phyloP scores from a whole-genome alignment of 1,140 invertebrate genomes.

The Lysiphlebus fabarum region DNA sequence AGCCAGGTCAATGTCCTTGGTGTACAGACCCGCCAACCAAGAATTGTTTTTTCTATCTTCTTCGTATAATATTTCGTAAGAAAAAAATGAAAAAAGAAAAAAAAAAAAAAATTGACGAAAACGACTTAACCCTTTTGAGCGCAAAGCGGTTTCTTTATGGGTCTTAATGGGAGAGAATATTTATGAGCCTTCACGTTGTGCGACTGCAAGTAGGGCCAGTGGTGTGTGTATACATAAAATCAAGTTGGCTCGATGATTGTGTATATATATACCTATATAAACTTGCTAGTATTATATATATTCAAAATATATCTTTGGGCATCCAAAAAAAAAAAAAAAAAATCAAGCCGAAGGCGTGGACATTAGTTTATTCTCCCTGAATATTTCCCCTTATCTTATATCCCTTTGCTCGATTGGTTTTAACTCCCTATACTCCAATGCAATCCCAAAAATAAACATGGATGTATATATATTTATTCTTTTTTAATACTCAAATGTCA shows the following conservation, averaged over 20 bases:
- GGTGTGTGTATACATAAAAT: conserved; percentile 13
- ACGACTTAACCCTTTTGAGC: conserved; percentile 48
- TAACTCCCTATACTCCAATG: too few species aligned
- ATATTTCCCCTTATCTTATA: conserved; percentile 8
- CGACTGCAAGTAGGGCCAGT: conserved; percentile 24
- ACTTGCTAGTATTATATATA: too few species aligned
- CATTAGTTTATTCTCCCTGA: conserved; percentile 6
- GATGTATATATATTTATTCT: not conserved
- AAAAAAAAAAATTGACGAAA: conserved; percentile 25
- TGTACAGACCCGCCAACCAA: too few species aligned
- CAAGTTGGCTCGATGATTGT: conserved; percentile 6
- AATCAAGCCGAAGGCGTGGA: conserved; percentile 17
- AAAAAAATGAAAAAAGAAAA: conserved; percentile 26
- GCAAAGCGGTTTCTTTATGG: conserved; percentile 52
- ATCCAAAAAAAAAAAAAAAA: conserved; percentile 2
- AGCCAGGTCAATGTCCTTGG: too few species aligned
- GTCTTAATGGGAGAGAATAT: conserved; percentile 46
- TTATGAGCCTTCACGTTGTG: conserved; percentile 46
- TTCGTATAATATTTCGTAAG: conserved; percentile 21
- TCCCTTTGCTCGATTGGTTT: not conserved
- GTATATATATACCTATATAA: not conserved
- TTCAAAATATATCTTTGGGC: conserved; percentile 2
- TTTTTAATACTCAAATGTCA: too few species aligned
- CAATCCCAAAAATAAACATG: not conserved
- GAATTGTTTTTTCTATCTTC: conserved; percentile 23